These are phyloP conservation scores for Climacteris rufus DNA, from an alignment of 2,113 vertebrate genomes.

Conservation along the genomic window DNA sequence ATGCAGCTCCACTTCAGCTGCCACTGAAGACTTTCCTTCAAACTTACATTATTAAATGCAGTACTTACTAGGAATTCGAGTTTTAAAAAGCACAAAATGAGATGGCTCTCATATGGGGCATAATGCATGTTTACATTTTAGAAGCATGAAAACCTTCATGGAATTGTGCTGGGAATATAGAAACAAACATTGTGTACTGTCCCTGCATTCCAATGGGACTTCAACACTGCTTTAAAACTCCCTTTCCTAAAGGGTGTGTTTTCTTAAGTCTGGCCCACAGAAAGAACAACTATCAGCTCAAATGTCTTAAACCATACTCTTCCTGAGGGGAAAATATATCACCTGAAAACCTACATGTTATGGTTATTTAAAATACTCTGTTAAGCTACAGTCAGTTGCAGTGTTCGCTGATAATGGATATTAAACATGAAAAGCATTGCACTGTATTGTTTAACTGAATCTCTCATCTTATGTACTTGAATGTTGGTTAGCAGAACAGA, in stretches of 20 bases:
- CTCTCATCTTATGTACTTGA: not conserved
- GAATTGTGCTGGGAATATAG: not conserved
- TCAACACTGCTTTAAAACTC: not conserved
- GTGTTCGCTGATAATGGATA: not conserved
- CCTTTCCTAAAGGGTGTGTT: not conserved
- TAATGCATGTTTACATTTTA: not conserved
- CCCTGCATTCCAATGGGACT: not conserved
- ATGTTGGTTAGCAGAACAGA: not conserved
- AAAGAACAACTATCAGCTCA: not conserved
- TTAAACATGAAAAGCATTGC: not conserved
- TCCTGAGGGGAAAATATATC: not conserved
- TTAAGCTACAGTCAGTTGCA: not conserved
- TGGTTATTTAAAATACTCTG: not conserved
- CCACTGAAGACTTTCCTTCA: not conserved
- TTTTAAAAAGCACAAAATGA: not conserved
- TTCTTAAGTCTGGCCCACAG: not conserved
- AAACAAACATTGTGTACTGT: not conserved
- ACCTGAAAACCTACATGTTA: not conserved
- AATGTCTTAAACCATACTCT: not conserved
- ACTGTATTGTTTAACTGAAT: not conserved
- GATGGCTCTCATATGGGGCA: not conserved
- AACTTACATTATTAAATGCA: not conserved
- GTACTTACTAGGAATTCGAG: not conserved
- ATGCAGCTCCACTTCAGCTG: not conserved
- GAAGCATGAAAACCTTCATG: not conserved